These are phyloP conservation scores for Scalopus aquaticus DNA, from an alignment of 2,113 vertebrate species.

Conservation along the genomic window DNA sequence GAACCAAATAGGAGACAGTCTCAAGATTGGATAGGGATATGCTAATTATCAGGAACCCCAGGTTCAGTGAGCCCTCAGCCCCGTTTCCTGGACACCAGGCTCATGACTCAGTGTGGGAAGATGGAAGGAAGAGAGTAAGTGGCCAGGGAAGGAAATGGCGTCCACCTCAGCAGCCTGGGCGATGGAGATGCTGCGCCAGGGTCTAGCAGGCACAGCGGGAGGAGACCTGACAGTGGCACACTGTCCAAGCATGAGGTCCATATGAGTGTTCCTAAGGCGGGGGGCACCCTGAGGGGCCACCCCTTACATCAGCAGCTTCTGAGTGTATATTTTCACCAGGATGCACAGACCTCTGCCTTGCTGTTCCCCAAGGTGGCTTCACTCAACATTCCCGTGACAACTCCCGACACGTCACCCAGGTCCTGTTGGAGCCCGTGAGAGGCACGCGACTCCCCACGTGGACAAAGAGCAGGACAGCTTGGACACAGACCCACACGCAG, in stretches of 20 bases:
- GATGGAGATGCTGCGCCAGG: background rate
- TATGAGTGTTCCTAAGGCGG: background rate
- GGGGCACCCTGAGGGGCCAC: no score
- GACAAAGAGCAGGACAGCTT: background rate
- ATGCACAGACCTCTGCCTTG: background rate
- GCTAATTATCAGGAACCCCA: background rate
- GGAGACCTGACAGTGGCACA: background rate
- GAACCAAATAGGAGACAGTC: background rate
- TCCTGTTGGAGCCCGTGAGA: background rate
- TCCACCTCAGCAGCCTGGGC: background rate
- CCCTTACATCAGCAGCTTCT: background rate
- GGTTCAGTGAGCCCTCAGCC: background rate
- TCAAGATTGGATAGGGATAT: background rate
- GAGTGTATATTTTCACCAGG: background rate
- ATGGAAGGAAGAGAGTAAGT: no score
- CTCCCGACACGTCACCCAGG: no score
- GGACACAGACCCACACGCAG: background rate
- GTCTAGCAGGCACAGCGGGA: rapidly evolving
- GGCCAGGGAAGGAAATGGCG: background rate
- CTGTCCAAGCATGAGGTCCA: background rate
- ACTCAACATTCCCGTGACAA: background rate
- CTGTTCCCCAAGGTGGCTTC: background rate
- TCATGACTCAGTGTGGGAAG: no score
- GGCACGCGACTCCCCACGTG: background rate
- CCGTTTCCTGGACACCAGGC: background rate